Percentiles rank a stretch among this genome's conserved stretches.
Conservation (phyloP, 37 sponge, comb jelly and placozoan genomes). For the Halisarca cf. caerulea region DNA sequence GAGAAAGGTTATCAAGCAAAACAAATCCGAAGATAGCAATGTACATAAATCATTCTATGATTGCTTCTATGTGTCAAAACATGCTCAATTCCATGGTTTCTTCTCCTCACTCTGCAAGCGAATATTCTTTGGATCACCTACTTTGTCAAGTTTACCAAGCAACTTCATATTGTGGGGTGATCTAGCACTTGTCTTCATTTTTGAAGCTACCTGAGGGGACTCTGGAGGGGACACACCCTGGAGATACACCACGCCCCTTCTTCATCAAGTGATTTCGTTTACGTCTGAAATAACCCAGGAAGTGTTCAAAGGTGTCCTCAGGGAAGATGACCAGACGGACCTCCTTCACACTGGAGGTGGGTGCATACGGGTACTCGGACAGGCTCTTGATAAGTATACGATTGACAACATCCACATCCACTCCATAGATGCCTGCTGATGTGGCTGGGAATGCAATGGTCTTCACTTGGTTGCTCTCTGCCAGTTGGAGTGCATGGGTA, state of each 20-base stretch:
- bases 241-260: slow-evolving; percentile 7
- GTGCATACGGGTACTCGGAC: background rate
- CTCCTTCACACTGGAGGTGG: background rate
- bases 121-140: too few relatives aligned
- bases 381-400: background rate
- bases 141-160: too few relatives aligned
- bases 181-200: too few relatives aligned
- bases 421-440: background rate
- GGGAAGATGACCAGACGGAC: background rate
- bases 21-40: too few relatives aligned
- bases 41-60: too few relatives aligned
- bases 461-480: background rate
- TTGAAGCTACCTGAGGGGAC: background rate
- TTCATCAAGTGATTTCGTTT: slow-evolving; percentile 1
- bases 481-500: background rate
- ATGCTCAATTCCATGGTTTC: too few relatives aligned
- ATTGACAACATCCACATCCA: background rate
- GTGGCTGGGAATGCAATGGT: background rate
- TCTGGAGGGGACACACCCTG: background rate
- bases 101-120: too few relatives aligned
- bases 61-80: too few relatives aligned
- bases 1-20: too few relatives aligned
- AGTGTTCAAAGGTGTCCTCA: background rate
- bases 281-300: background rate
- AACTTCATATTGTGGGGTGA: too few relatives aligned